Base-by-base conservation (phyloP, 2,113 vertebrate species). In the Colius striatus region DNA sequence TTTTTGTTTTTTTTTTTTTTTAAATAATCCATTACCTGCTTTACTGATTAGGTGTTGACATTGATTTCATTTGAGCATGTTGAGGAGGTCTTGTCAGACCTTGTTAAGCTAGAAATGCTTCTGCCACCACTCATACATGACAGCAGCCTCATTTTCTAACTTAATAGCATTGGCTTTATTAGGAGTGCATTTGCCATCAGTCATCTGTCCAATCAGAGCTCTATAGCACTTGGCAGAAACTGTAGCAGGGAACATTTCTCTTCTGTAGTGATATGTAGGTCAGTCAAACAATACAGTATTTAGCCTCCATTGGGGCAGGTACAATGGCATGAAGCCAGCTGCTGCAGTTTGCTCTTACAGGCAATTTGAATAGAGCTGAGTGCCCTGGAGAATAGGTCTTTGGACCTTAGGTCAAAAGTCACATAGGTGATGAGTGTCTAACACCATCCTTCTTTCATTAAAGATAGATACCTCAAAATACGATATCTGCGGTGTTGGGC, bases 221-320 rank as follows among this genome's bases (percentile, higher is more conserved):
- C 89, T 90, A 85, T 34, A 74, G 83, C 60, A 79, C 79, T 96
- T 94, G 93, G 93, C 96, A 96, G 94, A 92, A 94, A 66, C 60
- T 65, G 58, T 62, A 87, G 72, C 89, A 66, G 77, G 54, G 73
- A 95, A 63, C 66, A 77, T 96, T 96, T 87, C 72, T 94, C 88
- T 90, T 82, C 82, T 92, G 84, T 82, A 94, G 90, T 89, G 77
- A 94, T 96, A 96, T 94, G 89, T 96, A 96, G 94, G 96, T 97
- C 95, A 97, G 76, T 92, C 92, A 94, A 83, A 88, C 80, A 93
- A 94, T 63, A 58, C 34, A 75, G 67, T 85, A 75, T 88, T 92
- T 82, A 87, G 92, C 68, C 61, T 93, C 85, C 88, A 10, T 58
- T 84, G 92, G 77, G 92, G 88, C 88, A 95, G 95, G 91, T 94